These are phyloP conservation scores for Prochilodus magdalenae DNA, from an alignment of 2,113 vertebrate species.

Conservation along the genomic window DNA sequence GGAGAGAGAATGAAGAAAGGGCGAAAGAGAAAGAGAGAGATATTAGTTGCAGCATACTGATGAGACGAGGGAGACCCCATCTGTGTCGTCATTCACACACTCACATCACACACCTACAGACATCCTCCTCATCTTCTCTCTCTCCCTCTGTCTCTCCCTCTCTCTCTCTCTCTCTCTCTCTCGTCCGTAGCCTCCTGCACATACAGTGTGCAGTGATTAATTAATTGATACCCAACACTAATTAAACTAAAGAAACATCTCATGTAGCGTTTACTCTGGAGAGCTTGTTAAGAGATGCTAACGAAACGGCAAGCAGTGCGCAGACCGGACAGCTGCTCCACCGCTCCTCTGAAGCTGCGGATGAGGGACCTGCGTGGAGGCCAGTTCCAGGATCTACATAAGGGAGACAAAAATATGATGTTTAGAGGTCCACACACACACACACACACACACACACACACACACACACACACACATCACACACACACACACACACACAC, in stretches of 20 bases:
- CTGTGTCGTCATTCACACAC: neutral
- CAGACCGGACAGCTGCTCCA: constrained; percentile 1
- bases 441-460: too few species aligned
- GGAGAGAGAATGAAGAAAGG: too few species aligned
- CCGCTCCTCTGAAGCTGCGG: too few species aligned
- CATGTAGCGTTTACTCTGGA: neutral
- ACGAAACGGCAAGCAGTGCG: neutral
- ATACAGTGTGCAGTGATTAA: neutral
- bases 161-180: too few species aligned
- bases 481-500: too few species aligned
- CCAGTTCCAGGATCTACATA: neutral
- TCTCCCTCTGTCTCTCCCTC: too few species aligned
- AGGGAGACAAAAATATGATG: too few species aligned
- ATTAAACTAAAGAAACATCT: constrained; percentile 2
- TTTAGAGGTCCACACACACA: too few species aligned
- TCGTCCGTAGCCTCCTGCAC: neutral
- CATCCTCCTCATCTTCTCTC: neutral
- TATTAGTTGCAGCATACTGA: constrained; percentile 11
- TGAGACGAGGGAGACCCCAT: constrained; percentile 11
- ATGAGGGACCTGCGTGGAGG: neutral
- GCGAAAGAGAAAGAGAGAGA: too few species aligned
- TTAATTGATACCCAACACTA: constrained; percentile 3
- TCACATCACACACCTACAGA: neutral
- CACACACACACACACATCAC: too few species aligned
- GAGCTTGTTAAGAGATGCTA: constrained; percentile 16